Conservation (phyloP, 2,888 invertebrate species). For the Philhelius pedissequus region DNA sequence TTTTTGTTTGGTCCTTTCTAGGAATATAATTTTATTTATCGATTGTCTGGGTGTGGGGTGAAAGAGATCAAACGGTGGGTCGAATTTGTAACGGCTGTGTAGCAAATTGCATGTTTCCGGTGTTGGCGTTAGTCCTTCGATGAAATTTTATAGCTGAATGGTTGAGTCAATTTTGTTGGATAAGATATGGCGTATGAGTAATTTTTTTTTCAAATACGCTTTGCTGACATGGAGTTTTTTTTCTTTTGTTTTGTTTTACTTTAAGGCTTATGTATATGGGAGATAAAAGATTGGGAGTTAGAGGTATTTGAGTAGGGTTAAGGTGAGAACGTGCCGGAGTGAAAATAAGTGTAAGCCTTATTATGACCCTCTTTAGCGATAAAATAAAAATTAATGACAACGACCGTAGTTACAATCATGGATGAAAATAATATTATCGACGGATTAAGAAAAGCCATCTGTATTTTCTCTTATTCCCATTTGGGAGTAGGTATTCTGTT, state of each 20-base stretch:
- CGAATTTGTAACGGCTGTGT: conserved; percentile 30
- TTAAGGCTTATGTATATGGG: neutral
- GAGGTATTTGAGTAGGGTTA: conserved; percentile 24
- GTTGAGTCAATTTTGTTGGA: conserved; percentile 27
- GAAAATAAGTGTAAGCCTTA: neutral
- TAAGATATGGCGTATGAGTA: neutral
- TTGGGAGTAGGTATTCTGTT: neutral
- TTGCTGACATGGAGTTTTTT: conserved; percentile 6
- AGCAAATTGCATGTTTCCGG: conserved; percentile 52
- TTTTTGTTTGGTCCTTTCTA: conserved; percentile 17
- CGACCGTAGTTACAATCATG: neutral
- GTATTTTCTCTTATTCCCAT: neutral
- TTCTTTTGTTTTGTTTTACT: conserved; percentile 5
- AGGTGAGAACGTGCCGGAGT: conserved; percentile 10
- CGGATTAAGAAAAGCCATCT: neutral
- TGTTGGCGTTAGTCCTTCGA: neutral
- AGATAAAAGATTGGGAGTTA: conserved; percentile 10
- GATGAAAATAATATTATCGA: neutral
- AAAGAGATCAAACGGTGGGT: conserved; percentile 7
- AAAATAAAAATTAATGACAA: conserved; percentile 14
- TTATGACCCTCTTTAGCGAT: conserved; percentile 21
- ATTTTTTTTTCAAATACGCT: neutral
- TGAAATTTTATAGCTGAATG: conserved; percentile 46
- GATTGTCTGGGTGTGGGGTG: neutral
- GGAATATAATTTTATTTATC: conserved; percentile 54